phyloP scores from a whole-genome alignment of 2,113 vertebrate species.

The Bettongia penicillata region DNA sequence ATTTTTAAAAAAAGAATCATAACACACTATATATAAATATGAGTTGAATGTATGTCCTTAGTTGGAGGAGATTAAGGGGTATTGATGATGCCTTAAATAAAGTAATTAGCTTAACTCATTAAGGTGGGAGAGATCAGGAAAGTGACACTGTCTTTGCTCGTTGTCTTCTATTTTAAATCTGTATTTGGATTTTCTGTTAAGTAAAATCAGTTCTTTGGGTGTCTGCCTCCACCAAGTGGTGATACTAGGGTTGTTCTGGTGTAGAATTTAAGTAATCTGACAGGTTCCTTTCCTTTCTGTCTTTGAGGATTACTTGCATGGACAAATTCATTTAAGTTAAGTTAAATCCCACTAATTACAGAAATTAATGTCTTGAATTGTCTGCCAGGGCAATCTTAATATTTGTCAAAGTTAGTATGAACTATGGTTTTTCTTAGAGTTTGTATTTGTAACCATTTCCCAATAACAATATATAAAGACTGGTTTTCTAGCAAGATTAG shows the following conservation, averaged over 20 bases:
- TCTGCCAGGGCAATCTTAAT: neutral
- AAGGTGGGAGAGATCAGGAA: neutral
- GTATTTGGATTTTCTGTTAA: constrained; percentile 50
- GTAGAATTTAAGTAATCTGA: neutral
- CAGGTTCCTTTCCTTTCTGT: neutral
- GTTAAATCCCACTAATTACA: neutral
- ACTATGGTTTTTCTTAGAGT: neutral
- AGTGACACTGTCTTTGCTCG: neutral
- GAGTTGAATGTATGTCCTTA: neutral
- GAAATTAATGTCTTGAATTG: constrained; percentile 22
- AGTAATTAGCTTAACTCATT: neutral
- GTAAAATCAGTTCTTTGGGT: constrained; percentile 66
- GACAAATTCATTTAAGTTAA: neutral
- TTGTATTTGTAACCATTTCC: neutral
- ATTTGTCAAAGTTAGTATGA: constrained; percentile 1
- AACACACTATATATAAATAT: neutral
- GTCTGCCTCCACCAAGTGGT: constrained; percentile 86
- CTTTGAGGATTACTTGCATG: constrained; percentile 24
- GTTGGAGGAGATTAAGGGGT: neutral
- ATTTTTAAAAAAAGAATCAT: neutral
- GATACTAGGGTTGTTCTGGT: constrained; percentile 66
- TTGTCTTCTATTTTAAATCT: constrained; percentile 3
- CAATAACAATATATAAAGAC: neutral
- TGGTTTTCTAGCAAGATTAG: neutral
- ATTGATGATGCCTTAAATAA: neutral